These are phyloP conservation scores for Sarcophaga peregrina DNA, from an alignment of 1,140 invertebrate species.

Conservation along the genomic window DNA sequence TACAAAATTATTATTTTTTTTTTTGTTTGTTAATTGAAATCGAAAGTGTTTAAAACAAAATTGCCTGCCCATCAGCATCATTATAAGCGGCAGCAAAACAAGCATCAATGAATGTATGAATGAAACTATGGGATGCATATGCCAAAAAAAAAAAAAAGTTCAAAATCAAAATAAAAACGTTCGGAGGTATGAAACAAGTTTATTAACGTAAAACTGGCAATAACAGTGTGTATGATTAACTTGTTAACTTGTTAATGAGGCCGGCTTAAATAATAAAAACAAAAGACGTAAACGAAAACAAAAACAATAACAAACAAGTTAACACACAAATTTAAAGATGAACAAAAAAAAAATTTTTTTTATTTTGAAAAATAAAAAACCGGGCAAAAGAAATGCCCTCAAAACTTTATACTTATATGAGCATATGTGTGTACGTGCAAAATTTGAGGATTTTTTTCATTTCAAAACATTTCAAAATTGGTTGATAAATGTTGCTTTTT, in stretches of 20 bases:
- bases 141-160: too few relatives aligned
- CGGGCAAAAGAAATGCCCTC: neutral
- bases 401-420: too few relatives aligned
- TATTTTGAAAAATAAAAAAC: too few relatives aligned
- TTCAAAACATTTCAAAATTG: neutral
- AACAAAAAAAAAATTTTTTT: too few relatives aligned
- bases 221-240: neutral
- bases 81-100: neutral
- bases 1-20: neutral
- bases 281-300: neutral
- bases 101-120: neutral
- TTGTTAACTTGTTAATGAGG: conserved; percentile 6
- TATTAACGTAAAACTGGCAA: neutral
- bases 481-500: neutral
- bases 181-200: neutral
- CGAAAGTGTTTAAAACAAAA: conserved; percentile 2
- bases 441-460: neutral
- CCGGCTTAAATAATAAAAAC: neutral
- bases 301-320: neutral
- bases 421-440: neutral
- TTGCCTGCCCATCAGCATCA: neutral
- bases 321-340: neutral
- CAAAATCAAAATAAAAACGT: too few relatives aligned
- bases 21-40: neutral
- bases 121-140: neutral